A percentile compares a stretch with the other conserved stretches of the same genome.
These are phyloP conservation scores for Dolichomitus sp. DNA, from an alignment of 2,888 invertebrate genomes.

Conservation along the genomic window DNA sequence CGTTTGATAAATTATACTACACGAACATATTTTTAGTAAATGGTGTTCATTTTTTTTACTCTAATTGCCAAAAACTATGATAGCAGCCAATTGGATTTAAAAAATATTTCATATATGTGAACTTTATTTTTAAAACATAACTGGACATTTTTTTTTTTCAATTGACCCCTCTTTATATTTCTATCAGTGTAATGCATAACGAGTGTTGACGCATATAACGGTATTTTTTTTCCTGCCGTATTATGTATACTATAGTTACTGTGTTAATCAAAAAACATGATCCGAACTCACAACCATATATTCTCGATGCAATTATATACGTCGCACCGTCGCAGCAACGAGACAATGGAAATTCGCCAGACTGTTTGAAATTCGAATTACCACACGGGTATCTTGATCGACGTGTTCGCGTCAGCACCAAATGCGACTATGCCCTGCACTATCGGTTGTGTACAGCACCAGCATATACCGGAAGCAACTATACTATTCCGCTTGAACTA, in stretches of 20 bases:
- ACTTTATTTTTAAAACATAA: too few relatives aligned
- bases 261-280: constrained; percentile 24
- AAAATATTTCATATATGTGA: too few relatives aligned
- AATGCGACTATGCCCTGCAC: constrained; percentile 61
- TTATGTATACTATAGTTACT: background rate
- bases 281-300: constrained; percentile 14
- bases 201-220: background rate
- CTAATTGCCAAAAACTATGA: too few relatives aligned
- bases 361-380: constrained; percentile 84
- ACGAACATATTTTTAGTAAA: too few relatives aligned
- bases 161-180: too few relatives aligned
- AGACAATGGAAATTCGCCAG: constrained; percentile 83
- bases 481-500: background rate
- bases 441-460: constrained; percentile 20
- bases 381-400: constrained; percentile 79
- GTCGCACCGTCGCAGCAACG: constrained; percentile 71
- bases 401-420: constrained; percentile 74
- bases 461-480: background rate
- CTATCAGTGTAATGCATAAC: background rate
- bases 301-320: constrained; percentile 80
- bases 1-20: background rate
- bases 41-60: too few relatives aligned
- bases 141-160: too few relatives aligned
- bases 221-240: background rate
- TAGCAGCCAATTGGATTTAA: too few relatives aligned